Conservation (phyloP, 2,888 invertebrate genomes). For the Mimachlamys varia region DNA sequence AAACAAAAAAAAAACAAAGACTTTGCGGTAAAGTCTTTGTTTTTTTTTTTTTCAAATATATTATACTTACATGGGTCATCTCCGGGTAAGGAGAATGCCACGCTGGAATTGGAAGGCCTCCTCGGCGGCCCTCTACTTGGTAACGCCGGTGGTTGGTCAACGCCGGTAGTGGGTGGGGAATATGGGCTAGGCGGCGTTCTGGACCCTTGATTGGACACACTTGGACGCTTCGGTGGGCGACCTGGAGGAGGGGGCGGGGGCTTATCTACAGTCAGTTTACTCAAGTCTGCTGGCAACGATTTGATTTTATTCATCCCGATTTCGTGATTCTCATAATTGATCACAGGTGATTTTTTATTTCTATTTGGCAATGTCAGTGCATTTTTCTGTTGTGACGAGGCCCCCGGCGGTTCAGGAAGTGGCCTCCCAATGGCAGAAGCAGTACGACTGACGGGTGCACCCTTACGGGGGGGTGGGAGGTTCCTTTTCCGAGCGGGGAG, state of each 20-base stretch:
- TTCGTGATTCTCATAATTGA: neutral
- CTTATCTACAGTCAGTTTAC: neutral
- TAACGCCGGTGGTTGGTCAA: neutral
- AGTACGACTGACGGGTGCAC: neutral
- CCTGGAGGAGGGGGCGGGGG: neutral
- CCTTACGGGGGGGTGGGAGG: neutral
- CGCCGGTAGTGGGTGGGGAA: neutral
- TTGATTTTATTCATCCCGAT: neutral
- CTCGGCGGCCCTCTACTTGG: neutral
- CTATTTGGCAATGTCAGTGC: neutral
- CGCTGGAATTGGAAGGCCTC: neutral
- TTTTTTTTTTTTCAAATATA: too few species aligned
- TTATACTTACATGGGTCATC: neutral
- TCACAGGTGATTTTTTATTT: conserved; percentile 16
- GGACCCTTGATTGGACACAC: neutral
- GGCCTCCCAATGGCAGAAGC: neutral
- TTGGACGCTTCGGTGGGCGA: neutral
- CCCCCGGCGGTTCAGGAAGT: neutral
- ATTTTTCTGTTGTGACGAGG: neutral
- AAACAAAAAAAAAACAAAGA: too few species aligned
- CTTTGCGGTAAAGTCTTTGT: too few species aligned
- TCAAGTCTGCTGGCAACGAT: neutral
- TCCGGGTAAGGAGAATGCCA: neutral
- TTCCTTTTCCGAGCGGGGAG: neutral
- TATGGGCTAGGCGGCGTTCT: neutral